Percentiles rank a stretch among this genome's conserved stretches.
These are phyloP conservation scores for Tinamus guttatus DNA, from an alignment of 2,113 vertebrate genomes.

Conservation along the genomic window DNA sequence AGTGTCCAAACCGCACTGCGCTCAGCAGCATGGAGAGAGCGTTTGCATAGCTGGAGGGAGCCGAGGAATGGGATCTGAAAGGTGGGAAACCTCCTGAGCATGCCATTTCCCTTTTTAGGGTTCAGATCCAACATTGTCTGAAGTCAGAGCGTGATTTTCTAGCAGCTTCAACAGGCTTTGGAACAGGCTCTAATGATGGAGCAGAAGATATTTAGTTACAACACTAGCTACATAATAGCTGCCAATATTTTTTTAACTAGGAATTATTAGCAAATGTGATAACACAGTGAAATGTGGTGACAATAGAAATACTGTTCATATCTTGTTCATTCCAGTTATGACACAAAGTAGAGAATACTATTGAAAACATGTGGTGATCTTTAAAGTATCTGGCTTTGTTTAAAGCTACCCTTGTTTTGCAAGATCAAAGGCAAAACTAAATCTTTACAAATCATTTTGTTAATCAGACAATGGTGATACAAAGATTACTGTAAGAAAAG, in stretches of 20 bases:
- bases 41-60: slow-evolving; percentile 1
- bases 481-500: slow-evolving; percentile 71
- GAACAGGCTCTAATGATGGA: background rate
- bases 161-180: background rate
- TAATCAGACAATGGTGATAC: slow-evolving; percentile 77
- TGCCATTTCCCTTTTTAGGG: background rate
- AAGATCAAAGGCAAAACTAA: slow-evolving; percentile 82
- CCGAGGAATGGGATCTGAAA: slow-evolving; percentile 20
- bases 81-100: background rate
- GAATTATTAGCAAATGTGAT: slow-evolving; percentile 71
- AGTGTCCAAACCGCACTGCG: slow-evolving; percentile 35
- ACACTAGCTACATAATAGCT: slow-evolving; percentile 13
- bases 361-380: slow-evolving; percentile 78
- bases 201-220: slow-evolving; percentile 24
- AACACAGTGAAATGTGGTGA: slow-evolving; percentile 67
- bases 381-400: slow-evolving; percentile 80
- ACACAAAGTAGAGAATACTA: slow-evolving; percentile 72
- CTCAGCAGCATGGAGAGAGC: background rate
- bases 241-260: slow-evolving; percentile 62
- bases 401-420: slow-evolving; percentile 77
- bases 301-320: slow-evolving; percentile 69
- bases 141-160: background rate
- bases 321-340: slow-evolving; percentile 78
- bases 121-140: background rate
- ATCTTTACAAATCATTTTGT: slow-evolving; percentile 79